Evolutionary conservation across 2,113 vertebrate species (phyloP).

Genomic region (Ardeotis arabs): DNA sequence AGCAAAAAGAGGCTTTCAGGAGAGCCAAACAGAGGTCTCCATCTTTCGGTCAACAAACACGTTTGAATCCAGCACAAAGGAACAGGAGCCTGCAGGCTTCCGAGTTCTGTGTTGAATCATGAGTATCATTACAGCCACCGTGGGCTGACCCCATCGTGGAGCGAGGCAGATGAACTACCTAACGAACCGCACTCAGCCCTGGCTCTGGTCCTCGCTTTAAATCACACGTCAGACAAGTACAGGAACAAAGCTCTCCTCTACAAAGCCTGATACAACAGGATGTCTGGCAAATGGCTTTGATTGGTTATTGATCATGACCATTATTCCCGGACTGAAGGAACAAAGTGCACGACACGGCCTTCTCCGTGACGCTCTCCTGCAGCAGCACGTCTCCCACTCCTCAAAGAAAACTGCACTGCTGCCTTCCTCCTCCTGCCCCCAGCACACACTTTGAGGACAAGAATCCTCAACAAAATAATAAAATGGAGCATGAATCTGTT

Average conservation of each 20-base stretch:
- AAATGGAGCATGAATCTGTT: neutral
- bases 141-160: neutral
- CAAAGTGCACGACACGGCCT: neutral
- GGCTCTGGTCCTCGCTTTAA: neutral
- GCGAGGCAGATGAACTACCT: neutral
- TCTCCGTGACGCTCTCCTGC: neutral
- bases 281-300: neutral
- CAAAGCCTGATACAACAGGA: neutral
- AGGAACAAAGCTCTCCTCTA: neutral
- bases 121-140: neutral
- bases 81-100: neutral
- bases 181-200: neutral
- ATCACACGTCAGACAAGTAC: neutral
- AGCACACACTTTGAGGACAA: neutral
- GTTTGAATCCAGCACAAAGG: neutral
- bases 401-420: neutral
- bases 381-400: neutral
- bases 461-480: neutral
- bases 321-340: neutral
- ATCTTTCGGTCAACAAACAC: neutral
- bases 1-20: neutral
- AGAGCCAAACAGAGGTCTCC: neutral
- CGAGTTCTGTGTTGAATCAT: neutral
- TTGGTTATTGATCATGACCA: neutral
- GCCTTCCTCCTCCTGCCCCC: neutral